phyloP scores from a whole-genome alignment of 2,888 invertebrate species.

The Cynaeus angustus region DNA sequence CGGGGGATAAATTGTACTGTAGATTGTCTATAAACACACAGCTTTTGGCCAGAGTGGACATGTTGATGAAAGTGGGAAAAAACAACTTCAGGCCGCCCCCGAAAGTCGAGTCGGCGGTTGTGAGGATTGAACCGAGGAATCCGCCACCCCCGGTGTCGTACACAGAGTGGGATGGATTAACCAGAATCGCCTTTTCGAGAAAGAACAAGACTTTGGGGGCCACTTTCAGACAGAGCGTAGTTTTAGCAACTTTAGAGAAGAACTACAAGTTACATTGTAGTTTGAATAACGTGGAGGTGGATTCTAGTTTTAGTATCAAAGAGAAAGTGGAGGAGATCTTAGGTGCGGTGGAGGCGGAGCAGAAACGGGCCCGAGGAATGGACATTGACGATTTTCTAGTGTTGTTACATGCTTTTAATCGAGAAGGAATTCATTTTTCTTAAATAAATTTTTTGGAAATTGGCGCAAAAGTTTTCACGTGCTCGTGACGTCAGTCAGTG shows the following conservation, averaged over 20 bases:
- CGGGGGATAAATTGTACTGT: conserved; percentile 98
- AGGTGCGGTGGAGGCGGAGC: conserved; percentile 78
- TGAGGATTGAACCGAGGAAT: conserved; percentile 96
- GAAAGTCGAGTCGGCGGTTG: conserved; percentile 99
- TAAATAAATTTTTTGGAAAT: conserved; percentile 8
- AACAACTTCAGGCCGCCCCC: conserved; percentile 99
- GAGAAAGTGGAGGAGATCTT: conserved; percentile 85
- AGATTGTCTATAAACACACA: conserved; percentile 97
- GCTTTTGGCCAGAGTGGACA: conserved; percentile 93
- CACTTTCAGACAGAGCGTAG: conserved; percentile 89
- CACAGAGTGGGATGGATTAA: conserved; percentile 98
- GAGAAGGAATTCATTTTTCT: conserved; percentile 92
- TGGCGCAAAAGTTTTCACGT: too few relatives aligned
- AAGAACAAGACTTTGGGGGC: conserved; percentile 98
- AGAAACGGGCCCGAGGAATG: conserved; percentile 93
- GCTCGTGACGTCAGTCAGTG: conserved; percentile 8
- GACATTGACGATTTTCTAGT: conserved; percentile 97
- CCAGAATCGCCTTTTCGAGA: conserved; percentile 94
- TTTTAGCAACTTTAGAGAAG: conserved; percentile 88
- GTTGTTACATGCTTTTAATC: conserved; percentile 83
- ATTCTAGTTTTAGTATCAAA: conserved; percentile 88
- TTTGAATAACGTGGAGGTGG: conserved; percentile 86
- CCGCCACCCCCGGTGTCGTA: conserved; percentile 97
- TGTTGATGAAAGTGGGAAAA: conserved; percentile 98
- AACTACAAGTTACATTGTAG: conserved; percentile 94